phyloP scores from a whole-genome alignment of 2,888 invertebrate species.

The Dexiosoma caninum region DNA sequence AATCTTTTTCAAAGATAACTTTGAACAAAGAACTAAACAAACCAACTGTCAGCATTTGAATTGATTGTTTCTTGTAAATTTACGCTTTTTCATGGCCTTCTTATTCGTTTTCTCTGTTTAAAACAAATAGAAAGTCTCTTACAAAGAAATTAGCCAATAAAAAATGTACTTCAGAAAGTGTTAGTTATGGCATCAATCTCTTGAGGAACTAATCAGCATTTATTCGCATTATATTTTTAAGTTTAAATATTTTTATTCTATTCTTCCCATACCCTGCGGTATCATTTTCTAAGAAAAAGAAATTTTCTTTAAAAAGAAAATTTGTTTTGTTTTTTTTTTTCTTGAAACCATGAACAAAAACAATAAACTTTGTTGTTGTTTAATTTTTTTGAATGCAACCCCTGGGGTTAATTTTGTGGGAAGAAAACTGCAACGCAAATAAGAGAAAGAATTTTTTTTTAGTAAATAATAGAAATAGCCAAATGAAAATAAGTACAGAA shows the following conservation, averaged over 20 bases:
- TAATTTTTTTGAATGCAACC: constrained; percentile 1
- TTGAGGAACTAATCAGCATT: constrained; percentile 41
- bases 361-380: constrained; percentile 22
- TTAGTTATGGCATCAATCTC: constrained; percentile 7
- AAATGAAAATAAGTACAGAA: neutral
- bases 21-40: no score
- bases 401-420: constrained; percentile 17
- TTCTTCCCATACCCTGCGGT: constrained; percentile 18
- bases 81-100: neutral
- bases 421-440: neutral
- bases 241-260: neutral
- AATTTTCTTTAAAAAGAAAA: neutral
- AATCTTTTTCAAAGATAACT: no score
- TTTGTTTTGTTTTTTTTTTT: neutral
- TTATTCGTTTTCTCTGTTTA: neutral
- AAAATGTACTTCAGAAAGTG: constrained; percentile 20
- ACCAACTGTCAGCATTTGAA: neutral
- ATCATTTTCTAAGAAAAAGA: constrained; percentile 30
- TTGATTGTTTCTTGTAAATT: neutral
- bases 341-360: constrained; percentile 12
- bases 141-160: constrained; percentile 14
- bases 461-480: neutral
- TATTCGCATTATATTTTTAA: constrained; percentile 4
- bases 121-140: neutral
- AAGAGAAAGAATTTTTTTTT: no score